Base-by-base conservation (phyloP, 1,140 invertebrate species). In the Sarcophaga bullata region DNA sequence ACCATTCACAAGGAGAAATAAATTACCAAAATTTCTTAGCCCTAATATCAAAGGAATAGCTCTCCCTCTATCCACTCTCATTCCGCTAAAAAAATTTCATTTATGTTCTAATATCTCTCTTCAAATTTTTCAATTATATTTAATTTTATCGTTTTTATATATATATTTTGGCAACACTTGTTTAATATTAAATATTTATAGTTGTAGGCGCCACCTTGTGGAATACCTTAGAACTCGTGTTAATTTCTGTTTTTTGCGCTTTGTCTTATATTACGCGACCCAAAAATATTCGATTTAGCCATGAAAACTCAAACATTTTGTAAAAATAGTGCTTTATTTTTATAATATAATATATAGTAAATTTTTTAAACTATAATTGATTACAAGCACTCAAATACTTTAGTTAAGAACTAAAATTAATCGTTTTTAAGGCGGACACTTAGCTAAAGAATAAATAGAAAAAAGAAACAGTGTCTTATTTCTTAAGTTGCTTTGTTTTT, bases 391-490 rank as follows among this genome's bases (percentile, higher is more conserved):
- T 19, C 17, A 25, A 68, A 19, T 15, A 9, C 19, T 68, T 25
- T 68, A 4, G n/a, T 17, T n/a, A 19, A 68, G 19, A 68, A 19
- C 17, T 2, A 68, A 68, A 8, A n/a, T 68, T 68, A 19, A 19
- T 4, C 17, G 17, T 68, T 68, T n/a, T 19, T 19, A 68, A 19
- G 62, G 62, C n/a, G n/a, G n/a, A 25, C 8, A 8, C 62, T 19
- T 10, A 25, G 62, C 7, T 19, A 25, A 68, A 68, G 62, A 68
- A 68, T 19, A 68, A 68, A 8, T 9, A 9, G 54, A 68, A 68
- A 62, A 25, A 9, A 68, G 6, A 68, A 68, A 25, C 62, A 68
- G 62, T 68, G 62, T 68, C 19, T 68, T 58, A n/a, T 68, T 68
- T 8, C 9, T 68, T 68, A 6, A 19, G 17, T 68, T 10, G n/a